A percentile compares a stretch with the other conserved stretches of the same genome.
phyloP scores from a whole-genome alignment of 2,797 vertebrate genomes.

The Cichlasoma orientale region DNA sequence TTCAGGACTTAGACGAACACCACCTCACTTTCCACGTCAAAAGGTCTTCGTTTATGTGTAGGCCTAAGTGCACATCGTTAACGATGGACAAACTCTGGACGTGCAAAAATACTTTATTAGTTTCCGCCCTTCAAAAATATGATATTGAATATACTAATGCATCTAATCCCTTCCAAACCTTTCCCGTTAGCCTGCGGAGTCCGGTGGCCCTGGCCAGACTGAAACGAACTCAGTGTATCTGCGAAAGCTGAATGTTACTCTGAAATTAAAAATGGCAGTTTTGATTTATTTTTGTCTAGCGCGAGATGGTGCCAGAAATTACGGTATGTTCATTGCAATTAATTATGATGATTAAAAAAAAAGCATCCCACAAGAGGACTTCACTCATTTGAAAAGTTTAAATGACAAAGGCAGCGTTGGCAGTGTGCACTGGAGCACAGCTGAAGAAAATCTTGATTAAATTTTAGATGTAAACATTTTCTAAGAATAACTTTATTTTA shows the following conservation, averaged over 20 bases:
- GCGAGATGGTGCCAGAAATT: constrained; percentile 34
- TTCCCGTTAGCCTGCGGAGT: constrained; percentile 1
- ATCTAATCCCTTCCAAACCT: constrained; percentile 13
- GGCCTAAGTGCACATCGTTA: background rate
- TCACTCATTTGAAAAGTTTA: constrained; percentile 26
- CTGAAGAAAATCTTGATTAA: constrained; percentile 65
- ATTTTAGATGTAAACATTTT: constrained; percentile 69
- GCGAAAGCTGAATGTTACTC: background rate
- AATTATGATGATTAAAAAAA: constrained; percentile 53
- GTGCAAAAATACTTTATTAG: background rate
- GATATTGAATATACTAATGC: background rate
- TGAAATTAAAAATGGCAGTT: constrained; percentile 43
- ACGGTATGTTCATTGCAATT: constrained; percentile 34
- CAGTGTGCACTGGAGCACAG: constrained; percentile 44
- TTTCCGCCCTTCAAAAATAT: constrained; percentile 23
- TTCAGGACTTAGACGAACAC: constrained; percentile 15
- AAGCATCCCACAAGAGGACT: constrained; percentile 42
- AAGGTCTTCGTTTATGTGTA: constrained; percentile 15
- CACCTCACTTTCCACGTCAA: constrained; percentile 43
- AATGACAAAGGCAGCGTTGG: constrained; percentile 56
- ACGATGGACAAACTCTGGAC: constrained; percentile 10
- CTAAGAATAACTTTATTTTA: constrained; percentile 77
- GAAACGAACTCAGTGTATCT: constrained; percentile 17
- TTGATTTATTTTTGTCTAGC: constrained; percentile 38
- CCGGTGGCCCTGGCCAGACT: constrained; percentile 6